Conservation (phyloP, 2,888 invertebrate genomes). For the Cheilosia variabilis region DNA sequence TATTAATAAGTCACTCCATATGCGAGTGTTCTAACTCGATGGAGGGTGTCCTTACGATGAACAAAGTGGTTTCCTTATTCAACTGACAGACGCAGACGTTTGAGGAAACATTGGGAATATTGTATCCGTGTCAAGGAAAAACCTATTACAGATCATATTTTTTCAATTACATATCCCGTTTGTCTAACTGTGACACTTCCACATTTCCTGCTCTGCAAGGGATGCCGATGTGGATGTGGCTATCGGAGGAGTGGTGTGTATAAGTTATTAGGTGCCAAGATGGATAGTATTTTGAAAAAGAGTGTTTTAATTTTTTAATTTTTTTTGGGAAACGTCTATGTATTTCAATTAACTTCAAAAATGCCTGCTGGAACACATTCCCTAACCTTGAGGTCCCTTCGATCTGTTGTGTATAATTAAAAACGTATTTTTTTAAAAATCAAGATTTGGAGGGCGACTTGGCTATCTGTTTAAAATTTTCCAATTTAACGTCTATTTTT, state of each 20-base stretch:
- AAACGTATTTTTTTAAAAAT: conserved; percentile 60
- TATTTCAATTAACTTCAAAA: conserved; percentile 62
- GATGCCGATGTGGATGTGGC: conserved; percentile 5
- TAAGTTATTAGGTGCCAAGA: conserved; percentile 62
- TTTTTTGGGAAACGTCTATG: conserved; percentile 19
- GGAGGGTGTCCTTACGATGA: conserved; percentile 43
- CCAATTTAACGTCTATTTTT: too few species aligned
- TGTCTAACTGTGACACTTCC: conserved; percentile 70
- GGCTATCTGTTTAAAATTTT: too few species aligned
- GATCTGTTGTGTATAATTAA: conserved; percentile 70
- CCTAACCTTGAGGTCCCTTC: conserved; percentile 46
- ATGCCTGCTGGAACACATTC: conserved; percentile 34
- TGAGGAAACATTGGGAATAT: conserved; percentile 28
- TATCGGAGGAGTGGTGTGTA: background rate
- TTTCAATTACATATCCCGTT: conserved; percentile 71
- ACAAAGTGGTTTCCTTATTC: conserved; percentile 43
- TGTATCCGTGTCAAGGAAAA: conserved; percentile 77
- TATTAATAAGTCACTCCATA: conserved; percentile 42
- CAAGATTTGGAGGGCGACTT: background rate
- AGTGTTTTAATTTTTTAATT: conserved; percentile 12
- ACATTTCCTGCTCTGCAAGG: conserved; percentile 66
- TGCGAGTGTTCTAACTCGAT: background rate
- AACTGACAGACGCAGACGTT: conserved; percentile 42
- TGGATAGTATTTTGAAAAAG: background rate
- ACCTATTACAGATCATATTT: conserved; percentile 74